Base-by-base conservation (phyloP, 2,888 invertebrate species). In the Beris chalybata region DNA sequence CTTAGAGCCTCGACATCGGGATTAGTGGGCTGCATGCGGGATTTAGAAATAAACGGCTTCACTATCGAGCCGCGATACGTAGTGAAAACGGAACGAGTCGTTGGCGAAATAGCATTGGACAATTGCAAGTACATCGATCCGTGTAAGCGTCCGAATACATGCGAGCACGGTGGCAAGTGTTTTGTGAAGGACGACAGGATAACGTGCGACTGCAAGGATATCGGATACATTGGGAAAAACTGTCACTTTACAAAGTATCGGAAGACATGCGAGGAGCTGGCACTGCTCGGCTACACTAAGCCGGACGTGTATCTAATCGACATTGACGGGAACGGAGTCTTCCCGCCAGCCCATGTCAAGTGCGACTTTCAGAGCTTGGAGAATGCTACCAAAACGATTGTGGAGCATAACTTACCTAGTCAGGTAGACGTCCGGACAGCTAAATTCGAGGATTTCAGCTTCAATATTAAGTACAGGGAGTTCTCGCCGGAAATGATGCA, bases 231-330 rank as follows among this genome's bases (percentile, higher is more conserved):
- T 54, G 97, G 97, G 9, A 92, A 92, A 76, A 95, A 95, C 76
- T 97, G 97, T 74, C 96, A 96, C 77, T 97, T 97, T 74, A 95
- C 96, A 1, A 88, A 91, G 67, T 93, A 92, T 76, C 87, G 93
- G 71, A 91, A 93, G 76, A 95, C 95, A 0, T 97, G 96, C 77
- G 95, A 96, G 79, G 95, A 95, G 75, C 78, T 96, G 66, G 95
- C 94, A 0, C 83, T 95, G 6, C 82, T 95, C 13, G 95, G 96
- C 0, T 92, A 92, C 74, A 93, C 91, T 0, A 88, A 92, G 72
- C 93, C 95, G 45, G 95, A 95, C 73, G 93, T 95, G 0, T 96
- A 95, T 77, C 86, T 91, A 54, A 94, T 96, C 73, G 96, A 97
- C 76, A 93, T 96, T 64, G 96, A 97, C 76, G 95, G 96, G 0